Percentiles rank a stretch among this genome's conserved stretches.
phyloP scores from a whole-genome alignment of 1,140 invertebrate species.

The Meloidogyne hapla region DNA sequence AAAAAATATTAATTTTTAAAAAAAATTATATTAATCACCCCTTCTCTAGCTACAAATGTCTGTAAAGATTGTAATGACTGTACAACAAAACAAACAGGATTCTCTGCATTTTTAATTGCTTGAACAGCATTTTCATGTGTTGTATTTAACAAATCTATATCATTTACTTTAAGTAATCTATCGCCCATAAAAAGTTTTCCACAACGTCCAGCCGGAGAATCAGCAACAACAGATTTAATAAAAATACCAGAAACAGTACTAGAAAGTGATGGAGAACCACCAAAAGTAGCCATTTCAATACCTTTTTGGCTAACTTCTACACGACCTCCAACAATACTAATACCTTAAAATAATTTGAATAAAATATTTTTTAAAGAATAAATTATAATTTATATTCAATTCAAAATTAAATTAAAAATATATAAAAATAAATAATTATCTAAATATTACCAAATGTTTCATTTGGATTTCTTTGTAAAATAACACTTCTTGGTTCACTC shows the following conservation, averaged over 20 bases:
- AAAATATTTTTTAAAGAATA: no score
- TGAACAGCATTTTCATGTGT: constrained; percentile 92
- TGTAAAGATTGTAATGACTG: constrained; percentile 76
- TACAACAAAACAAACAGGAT: constrained; percentile 84
- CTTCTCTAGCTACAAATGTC: constrained; percentile 17
- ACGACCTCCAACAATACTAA: constrained; percentile 94
- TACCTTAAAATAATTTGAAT: constrained; percentile 72
- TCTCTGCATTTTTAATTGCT: constrained; percentile 84
- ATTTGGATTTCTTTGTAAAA: constrained; percentile 73
- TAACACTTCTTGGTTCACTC: constrained; percentile 78
- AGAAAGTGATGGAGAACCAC: constrained; percentile 53
- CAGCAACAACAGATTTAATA: constrained; percentile 90
- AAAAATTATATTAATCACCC: not conserved
- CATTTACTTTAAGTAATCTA: constrained; percentile 74
- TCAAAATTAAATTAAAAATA: no score
- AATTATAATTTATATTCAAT: no score
- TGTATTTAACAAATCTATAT: constrained; percentile 81
- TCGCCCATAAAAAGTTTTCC: constrained; percentile 77
- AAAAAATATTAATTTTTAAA: not conserved
- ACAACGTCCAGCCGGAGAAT: constrained; percentile 87
- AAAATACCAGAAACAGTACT: constrained; percentile 84
- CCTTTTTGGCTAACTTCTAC: constrained; percentile 70
- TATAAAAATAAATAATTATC: no score
- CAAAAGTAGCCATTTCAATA: constrained; percentile 43
- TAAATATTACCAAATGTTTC: constrained; percentile 64